These are phyloP conservation scores for Philantomba maxwellii DNA, from an alignment of 2,113 vertebrate genomes.

Conservation along the genomic window DNA sequence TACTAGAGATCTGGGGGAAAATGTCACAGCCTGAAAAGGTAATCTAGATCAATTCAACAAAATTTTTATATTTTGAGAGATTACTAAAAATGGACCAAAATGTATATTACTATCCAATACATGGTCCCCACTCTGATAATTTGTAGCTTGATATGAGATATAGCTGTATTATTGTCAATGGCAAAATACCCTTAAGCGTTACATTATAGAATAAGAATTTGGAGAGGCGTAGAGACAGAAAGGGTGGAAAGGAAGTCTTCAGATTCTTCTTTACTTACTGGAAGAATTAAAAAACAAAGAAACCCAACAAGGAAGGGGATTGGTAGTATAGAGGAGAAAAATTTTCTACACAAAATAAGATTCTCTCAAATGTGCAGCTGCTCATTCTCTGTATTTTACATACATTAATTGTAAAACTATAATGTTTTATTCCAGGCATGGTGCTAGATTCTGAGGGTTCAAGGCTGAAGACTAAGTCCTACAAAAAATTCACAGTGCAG, in stretches of 20 bases:
- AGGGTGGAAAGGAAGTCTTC: neutral
- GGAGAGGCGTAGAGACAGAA: neutral
- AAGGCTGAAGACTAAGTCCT: neutral
- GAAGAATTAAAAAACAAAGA: neutral
- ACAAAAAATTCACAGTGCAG: neutral
- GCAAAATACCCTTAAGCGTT: neutral
- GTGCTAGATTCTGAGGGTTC: neutral
- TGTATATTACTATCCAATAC: neutral
- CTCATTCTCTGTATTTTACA: neutral
- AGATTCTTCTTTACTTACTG: neutral
- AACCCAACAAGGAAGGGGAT: neutral
- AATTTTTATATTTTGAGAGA: constrained; percentile 8
- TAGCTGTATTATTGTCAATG: neutral
- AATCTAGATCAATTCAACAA: constrained; percentile 7
- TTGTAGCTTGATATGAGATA: neutral
- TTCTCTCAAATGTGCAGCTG: neutral
- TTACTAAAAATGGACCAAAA: neutral
- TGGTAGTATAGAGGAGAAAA: neutral
- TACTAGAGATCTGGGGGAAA: constrained; percentile 17
- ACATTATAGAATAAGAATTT: constrained; percentile 1
- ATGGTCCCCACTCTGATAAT: neutral
- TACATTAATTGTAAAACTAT: neutral
- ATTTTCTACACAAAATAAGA: neutral
- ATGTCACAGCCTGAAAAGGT: neutral
- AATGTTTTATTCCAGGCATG: neutral